phyloP scores from a whole-genome alignment of 1,140 invertebrate species.

The Neodiprion lecontei region DNA sequence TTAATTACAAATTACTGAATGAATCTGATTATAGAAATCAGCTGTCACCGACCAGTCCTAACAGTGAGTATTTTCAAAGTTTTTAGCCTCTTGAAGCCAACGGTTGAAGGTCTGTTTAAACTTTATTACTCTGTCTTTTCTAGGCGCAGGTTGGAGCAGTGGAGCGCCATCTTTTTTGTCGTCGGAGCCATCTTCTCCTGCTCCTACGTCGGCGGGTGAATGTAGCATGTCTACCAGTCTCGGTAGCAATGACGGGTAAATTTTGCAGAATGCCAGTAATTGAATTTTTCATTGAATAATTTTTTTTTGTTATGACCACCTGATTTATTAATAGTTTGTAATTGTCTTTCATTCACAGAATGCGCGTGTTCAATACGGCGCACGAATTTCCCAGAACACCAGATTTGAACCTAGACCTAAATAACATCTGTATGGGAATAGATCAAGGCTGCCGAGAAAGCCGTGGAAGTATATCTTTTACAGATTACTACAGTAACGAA shows the following conservation, averaged over 20 bases:
- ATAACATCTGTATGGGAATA: conserved; percentile 66
- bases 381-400: conserved; percentile 64
- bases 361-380: conserved; percentile 51
- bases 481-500: conserved; percentile 61
- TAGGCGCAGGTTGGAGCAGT: conserved; percentile 62
- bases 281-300: background rate
- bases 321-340: conserved; percentile 25
- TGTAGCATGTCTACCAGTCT: conserved; percentile 70
- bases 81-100: background rate
- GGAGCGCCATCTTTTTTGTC: conserved; percentile 68
- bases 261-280: conserved; percentile 29
- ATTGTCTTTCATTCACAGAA: conserved; percentile 35
- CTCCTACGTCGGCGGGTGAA: conserved; percentile 66
- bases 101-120: background rate
- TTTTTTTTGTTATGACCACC: conserved; percentile 7
- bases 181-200: conserved; percentile 73
- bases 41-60: conserved; percentile 58
- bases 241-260: conserved; percentile 69
- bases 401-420: conserved; percentile 66
- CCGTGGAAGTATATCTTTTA: conserved; percentile 59
- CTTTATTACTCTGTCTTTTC: conserved; percentile 15
- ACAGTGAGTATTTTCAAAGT: conserved; percentile 44
- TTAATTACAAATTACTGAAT: conserved; percentile 51
- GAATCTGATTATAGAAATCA: conserved; percentile 49
- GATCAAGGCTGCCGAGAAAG: conserved; percentile 61